A percentile compares a stretch with the other conserved stretches of the same genome.
phyloP scores from a whole-genome alignment of 1,140 invertebrate genomes.

The Monochamus saltuarius region DNA sequence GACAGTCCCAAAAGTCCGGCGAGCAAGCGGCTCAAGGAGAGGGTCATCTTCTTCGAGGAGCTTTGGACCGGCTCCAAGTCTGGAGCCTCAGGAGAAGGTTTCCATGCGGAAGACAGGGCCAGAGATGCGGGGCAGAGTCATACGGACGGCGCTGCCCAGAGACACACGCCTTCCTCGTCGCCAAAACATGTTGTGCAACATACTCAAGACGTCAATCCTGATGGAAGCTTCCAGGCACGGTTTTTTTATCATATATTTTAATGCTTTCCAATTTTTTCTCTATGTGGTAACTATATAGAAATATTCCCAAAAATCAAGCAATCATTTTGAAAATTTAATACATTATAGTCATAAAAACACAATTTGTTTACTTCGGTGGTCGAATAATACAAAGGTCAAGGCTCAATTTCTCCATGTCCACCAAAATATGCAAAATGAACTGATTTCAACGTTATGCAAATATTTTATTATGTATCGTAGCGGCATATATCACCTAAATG shows the following conservation, averaged over 20 bases:
- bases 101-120: constrained; percentile 57
- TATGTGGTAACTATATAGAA: too few relatives aligned
- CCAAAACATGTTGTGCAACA: constrained; percentile 49
- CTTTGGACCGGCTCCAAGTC: constrained; percentile 63
- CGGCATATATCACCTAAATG: too few relatives aligned
- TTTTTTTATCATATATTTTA: constrained; percentile 13
- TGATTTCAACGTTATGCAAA: too few relatives aligned
- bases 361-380: too few relatives aligned
- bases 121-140: constrained; percentile 55
- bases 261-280: too few relatives aligned
- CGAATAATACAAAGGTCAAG: too few relatives aligned
- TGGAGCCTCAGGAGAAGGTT: constrained; percentile 57
- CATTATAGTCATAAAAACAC: too few relatives aligned
- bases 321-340: too few relatives aligned
- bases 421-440: too few relatives aligned
- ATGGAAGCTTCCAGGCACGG: constrained; percentile 38
- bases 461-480: too few relatives aligned
- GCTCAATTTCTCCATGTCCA: too few relatives aligned
- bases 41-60: constrained; percentile 76
- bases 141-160: constrained; percentile 59
- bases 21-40: constrained; percentile 61
- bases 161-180: constrained; percentile 56
- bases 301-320: too few relatives aligned
- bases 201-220: constrained; percentile 29
- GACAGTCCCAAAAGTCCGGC: constrained; percentile 29